Base-by-base conservation (phyloP, 1,140 invertebrate species). In the Drosophila watanabei region DNA sequence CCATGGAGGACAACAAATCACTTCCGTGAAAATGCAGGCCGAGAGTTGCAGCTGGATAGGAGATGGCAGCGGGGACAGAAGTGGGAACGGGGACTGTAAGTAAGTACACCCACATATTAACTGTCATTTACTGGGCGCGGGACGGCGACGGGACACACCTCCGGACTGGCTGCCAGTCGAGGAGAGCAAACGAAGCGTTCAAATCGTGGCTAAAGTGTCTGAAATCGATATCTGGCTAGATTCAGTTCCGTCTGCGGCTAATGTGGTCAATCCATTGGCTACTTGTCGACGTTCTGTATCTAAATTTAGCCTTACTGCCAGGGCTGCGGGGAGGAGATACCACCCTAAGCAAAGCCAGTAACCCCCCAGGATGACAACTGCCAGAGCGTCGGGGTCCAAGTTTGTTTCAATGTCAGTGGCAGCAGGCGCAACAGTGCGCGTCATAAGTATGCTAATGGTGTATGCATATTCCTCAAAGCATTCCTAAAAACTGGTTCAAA, bases 371-470 rank as follows among this genome's bases (percentile, higher is more conserved):
- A 60, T 35, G 54, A 43, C 28, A 30, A 30, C 41, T 63, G 69
- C 41, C 39, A 68, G 43, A 52, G 48, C 37, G 35, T 10, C 9
- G 61, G 30, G 48, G 64, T 75, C 49, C 86, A 89, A 89, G 85
- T 89, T 90, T 86, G 60, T 85, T 89, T 89, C 78, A 89, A 89
- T 89, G 85, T 89, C 85, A 89, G 41, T 61, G 49, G 24, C 49
- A 54, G 35, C 46, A 54, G 41, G 41, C 33, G 46, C 80, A 62
- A 59, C 54, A 56, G 45, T 41, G 54, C 46, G 73, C 62, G 51
- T 49, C 49, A 56, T 52, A 68, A 63, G 58, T 32, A 39, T 59
- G 45, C 48, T 43, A 77, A 63, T 75, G 18, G 14, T 32, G 16
- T 65, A 65, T 63, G 35, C 28, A 33, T 37, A 41, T 41, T n/a